phyloP scores from a whole-genome alignment of 2,797 vertebrate genomes.

The Lateolabrax maculatus region DNA sequence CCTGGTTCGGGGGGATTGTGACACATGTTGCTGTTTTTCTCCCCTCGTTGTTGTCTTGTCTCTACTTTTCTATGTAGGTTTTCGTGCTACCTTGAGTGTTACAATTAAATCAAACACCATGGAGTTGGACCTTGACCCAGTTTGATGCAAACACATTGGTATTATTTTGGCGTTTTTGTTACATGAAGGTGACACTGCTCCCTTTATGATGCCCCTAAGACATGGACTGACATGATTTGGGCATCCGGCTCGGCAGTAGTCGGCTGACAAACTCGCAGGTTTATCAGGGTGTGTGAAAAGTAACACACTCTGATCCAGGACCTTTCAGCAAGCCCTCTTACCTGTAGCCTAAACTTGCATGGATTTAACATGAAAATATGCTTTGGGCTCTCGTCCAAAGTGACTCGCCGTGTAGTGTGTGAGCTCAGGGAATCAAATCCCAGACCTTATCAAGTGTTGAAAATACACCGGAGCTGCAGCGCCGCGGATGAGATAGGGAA shows the following conservation, averaged over 20 bases:
- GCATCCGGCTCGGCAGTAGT: constrained; percentile 27
- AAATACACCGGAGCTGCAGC: constrained; percentile 30
- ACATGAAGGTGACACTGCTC: constrained; percentile 44
- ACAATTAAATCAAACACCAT: constrained; percentile 38
- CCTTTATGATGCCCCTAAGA: constrained; percentile 30
- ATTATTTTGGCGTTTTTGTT: constrained; percentile 19
- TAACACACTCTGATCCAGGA: constrained; percentile 8
- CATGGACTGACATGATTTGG: constrained; percentile 34
- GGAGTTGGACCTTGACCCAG: constrained; percentile 49
- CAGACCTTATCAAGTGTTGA: constrained; percentile 51
- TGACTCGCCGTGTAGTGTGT: constrained; percentile 5
- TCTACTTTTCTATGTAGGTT: constrained; percentile 12
- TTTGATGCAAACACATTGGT: constrained; percentile 25
- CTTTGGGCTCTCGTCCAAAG: constrained; percentile 6
- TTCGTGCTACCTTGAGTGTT: constrained; percentile 30
- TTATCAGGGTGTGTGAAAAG: background rate
- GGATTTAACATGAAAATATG: constrained; percentile 35
- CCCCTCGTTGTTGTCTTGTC: background rate
- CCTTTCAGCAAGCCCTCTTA: background rate
- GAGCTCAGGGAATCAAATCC: constrained; percentile 59
- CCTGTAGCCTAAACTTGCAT: constrained; percentile 16
- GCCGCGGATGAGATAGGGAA: constrained; percentile 16
- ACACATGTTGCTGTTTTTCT: constrained; percentile 50
- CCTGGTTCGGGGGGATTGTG: constrained; percentile 17
- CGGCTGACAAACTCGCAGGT: constrained; percentile 4